A percentile compares a stretch with the other conserved stretches of the same genome.
phyloP scores from a whole-genome alignment of 2,113 vertebrate species.

The Bubalus kerabau region DNA sequence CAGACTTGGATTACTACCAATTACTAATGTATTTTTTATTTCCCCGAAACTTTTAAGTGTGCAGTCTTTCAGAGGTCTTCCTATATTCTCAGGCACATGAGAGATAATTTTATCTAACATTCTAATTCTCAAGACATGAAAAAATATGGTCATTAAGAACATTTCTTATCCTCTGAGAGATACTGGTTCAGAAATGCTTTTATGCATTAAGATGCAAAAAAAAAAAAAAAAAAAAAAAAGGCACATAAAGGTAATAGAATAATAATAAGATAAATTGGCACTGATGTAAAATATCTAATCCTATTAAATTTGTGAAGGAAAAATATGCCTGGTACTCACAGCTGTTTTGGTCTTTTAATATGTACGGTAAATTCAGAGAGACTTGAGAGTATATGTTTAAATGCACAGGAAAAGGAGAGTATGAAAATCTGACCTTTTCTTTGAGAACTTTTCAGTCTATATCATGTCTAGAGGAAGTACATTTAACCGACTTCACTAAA shows the following conservation, averaged over 20 bases:
- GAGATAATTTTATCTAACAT: not conserved
- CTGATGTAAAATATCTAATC: not conserved
- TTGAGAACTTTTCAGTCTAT: not conserved
- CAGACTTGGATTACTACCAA: not conserved
- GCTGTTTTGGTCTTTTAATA: not conserved
- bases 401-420: not conserved
- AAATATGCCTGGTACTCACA: not conserved
- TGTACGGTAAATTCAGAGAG: not conserved
- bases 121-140: not conserved
- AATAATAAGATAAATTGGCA: not conserved
- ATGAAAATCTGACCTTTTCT: not conserved
- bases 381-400: not conserved
- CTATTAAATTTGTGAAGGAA: not conserved
- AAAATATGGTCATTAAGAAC: not conserved
- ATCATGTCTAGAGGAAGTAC: not conserved
- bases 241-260: not conserved
- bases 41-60: slow-evolving; percentile 18
- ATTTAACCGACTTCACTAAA: not conserved
- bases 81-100: not conserved
- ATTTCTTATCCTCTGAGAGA: slow-evolving; percentile 1
- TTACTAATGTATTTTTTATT: not conserved
- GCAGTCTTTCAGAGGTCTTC: not conserved
- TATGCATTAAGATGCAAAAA: not conserved
- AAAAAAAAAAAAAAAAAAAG: not conserved
- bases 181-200: not conserved